Conservation (phyloP, 2,113 vertebrate species). For the Benitochromis conjunctus region DNA sequence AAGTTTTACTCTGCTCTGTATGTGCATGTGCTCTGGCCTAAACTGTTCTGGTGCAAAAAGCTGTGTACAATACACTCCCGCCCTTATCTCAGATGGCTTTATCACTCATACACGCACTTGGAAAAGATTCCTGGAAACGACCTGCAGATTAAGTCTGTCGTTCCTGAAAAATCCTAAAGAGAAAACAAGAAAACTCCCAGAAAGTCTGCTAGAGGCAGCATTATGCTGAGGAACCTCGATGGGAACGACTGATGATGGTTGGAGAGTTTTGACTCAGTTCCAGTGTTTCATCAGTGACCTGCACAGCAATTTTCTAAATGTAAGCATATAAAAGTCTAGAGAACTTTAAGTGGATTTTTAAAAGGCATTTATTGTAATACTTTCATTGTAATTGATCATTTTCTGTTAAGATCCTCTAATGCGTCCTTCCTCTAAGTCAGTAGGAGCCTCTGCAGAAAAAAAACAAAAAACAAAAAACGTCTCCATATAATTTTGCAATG, state of each 20-base stretch:
- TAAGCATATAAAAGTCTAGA: background rate
- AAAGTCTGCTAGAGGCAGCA: background rate
- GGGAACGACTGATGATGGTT: background rate
- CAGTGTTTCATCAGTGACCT: background rate
- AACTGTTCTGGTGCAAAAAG: background rate
- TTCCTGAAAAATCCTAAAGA: background rate
- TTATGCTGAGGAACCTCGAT: background rate
- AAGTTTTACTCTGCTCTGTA: background rate
- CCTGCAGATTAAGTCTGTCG: background rate
- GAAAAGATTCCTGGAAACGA: background rate
- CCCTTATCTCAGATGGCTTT: background rate
- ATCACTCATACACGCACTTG: background rate
- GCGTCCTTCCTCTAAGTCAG: background rate
- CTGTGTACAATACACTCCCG: background rate
- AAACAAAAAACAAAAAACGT: too few relatives aligned
- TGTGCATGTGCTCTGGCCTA: background rate
- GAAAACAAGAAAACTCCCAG: background rate
- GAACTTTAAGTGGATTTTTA: background rate
- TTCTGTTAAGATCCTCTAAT: background rate
- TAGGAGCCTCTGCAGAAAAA: background rate
- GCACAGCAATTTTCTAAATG: background rate
- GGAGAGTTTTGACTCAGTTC: background rate
- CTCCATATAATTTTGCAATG: background rate
- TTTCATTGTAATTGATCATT: background rate
- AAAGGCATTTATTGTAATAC: background rate